Evolutionary conservation across 2,797 vertebrate genomes (phyloP).

Genomic region (Delichon dasypus): DNA sequence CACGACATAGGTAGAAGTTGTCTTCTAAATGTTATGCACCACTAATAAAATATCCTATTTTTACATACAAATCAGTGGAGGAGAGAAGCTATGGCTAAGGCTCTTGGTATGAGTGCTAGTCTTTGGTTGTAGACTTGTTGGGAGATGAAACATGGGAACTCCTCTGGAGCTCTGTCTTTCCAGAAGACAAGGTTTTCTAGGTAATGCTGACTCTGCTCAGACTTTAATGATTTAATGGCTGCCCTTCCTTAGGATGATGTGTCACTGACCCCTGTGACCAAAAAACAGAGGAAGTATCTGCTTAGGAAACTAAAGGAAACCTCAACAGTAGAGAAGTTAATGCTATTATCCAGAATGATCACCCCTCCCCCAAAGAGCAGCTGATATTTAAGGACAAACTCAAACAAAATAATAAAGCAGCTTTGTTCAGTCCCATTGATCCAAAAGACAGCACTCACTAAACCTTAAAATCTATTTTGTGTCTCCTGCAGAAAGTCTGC

Average conservation of each 20-base stretch:
- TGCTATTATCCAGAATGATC: background rate
- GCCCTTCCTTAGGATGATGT: background rate
- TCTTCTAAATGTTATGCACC: background rate
- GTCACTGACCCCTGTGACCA: background rate
- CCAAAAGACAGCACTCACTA: background rate
- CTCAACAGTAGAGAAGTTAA: background rate
- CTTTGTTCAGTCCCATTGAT: background rate
- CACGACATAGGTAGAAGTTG: background rate
- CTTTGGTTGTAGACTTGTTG: background rate
- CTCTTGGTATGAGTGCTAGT: background rate
- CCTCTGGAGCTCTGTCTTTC: background rate
- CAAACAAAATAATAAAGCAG: background rate
- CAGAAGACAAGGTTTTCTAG: background rate
- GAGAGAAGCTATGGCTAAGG: background rate
- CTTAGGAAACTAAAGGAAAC: background rate
- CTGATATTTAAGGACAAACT: background rate
- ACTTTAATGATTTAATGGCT: background rate
- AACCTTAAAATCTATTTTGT: conserved; percentile 22
- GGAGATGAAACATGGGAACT: background rate
- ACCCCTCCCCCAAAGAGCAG: rapidly evolving
- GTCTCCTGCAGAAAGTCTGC: conserved; percentile 27
- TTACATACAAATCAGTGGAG: background rate
- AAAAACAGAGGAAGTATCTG: background rate
- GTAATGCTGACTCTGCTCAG: background rate
- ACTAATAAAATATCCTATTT: background rate